Conservation (phyloP, 1,140 invertebrate genomes). For the Paralvinella palmiformis region DNA sequence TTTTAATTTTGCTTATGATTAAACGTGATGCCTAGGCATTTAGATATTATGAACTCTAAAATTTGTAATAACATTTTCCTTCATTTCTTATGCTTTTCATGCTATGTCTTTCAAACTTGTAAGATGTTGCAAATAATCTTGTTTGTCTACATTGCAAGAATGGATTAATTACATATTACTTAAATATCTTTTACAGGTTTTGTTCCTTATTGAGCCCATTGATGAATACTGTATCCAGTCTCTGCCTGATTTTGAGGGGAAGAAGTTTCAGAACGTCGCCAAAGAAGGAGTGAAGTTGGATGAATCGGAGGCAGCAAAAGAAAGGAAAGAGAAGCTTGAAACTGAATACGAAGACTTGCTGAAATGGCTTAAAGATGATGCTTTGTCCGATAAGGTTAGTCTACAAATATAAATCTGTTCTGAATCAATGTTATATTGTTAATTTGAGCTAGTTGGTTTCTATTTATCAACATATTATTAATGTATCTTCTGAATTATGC, state of each 20-base stretch:
- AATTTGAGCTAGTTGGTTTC: background rate
- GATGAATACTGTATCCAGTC: slow-evolving; percentile 97
- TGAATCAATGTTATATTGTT: background rate
- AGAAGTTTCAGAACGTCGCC: slow-evolving; percentile 99
- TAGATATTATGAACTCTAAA: too few relatives aligned
- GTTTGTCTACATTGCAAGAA: background rate
- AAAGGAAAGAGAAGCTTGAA: slow-evolving; percentile 72
- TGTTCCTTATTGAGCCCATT: slow-evolving; percentile 92
- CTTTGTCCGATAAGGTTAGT: slow-evolving; percentile 74
- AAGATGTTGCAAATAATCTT: too few relatives aligned
- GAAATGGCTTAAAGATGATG: slow-evolving; percentile 82
- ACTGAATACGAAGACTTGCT: slow-evolving; percentile 82
- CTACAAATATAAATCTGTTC: background rate
- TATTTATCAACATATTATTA: background rate
- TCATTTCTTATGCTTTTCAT: too few relatives aligned
- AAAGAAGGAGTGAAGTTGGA: slow-evolving; percentile 90
- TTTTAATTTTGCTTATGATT: background rate
- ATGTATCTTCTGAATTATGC: slow-evolving; percentile 12
- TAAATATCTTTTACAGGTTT: slow-evolving; percentile 54
- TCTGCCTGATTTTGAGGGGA: slow-evolving; percentile 97
- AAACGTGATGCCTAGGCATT: too few relatives aligned
- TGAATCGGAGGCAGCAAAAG: slow-evolving; percentile 74
- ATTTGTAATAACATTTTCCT: too few relatives aligned
- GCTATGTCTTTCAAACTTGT: too few relatives aligned
- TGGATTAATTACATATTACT: background rate